phyloP scores from a whole-genome alignment of 2,113 vertebrate genomes.

The Taxidea taxus region DNA sequence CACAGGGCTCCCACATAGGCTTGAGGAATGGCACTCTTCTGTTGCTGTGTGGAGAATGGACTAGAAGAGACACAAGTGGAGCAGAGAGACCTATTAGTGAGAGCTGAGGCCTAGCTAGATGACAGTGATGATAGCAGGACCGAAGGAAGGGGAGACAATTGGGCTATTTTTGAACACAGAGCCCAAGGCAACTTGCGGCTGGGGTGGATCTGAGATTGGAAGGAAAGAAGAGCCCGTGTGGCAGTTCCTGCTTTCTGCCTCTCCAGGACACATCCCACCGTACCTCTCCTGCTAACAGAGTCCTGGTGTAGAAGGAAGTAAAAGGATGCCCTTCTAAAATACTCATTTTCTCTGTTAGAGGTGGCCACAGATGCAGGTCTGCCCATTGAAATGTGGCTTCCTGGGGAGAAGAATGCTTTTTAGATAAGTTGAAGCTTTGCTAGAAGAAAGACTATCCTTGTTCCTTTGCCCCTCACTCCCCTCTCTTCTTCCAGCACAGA shows the following conservation, averaged over 20 bases:
- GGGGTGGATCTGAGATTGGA: neutral
- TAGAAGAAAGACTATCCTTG: neutral
- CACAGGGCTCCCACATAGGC: neutral
- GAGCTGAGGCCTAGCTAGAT: neutral
- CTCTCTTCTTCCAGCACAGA: neutral
- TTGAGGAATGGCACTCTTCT: neutral
- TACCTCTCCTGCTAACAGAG: neutral
- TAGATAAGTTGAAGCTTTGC: neutral
- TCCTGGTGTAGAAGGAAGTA: neutral
- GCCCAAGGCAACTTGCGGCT: neutral
- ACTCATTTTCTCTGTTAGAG: neutral
- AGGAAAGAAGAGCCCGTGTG: neutral
- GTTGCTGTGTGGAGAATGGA: neutral
- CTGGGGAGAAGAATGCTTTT: neutral
- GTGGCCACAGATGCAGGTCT: neutral
- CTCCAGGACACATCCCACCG: neutral
- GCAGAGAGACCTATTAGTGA: neutral
- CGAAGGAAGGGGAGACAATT: neutral
- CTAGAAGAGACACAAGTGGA: neutral
- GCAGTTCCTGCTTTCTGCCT: neutral
- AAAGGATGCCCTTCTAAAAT: neutral
- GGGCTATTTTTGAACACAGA: neutral
- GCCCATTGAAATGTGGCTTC: neutral
- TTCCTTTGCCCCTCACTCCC: neutral
- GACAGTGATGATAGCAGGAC: neutral